phyloP scores from a whole-genome alignment of 30 jellyfish, hydroid and myxozoan genomes.

The Catostylus mosaicus region DNA sequence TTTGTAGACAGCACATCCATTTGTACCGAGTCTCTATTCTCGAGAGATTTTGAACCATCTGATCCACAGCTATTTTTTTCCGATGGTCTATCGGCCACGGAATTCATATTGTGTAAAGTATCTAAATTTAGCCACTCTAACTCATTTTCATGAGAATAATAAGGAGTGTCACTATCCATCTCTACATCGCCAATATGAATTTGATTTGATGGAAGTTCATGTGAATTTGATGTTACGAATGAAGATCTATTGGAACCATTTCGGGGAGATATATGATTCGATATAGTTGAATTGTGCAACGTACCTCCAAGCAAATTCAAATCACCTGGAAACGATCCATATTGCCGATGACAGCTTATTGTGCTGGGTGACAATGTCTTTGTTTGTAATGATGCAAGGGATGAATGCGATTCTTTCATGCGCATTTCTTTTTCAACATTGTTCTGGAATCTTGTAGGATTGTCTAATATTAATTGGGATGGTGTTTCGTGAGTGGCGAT shows the following conservation, averaged over 20 bases:
- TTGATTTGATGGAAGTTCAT: constrained; percentile 19
- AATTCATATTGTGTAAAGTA: neutral
- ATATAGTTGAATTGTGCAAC: neutral
- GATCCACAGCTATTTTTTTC: neutral
- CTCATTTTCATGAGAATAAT: constrained; percentile 25
- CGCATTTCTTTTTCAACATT: neutral
- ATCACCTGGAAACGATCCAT: constrained; percentile 64
- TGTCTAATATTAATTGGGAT: neutral
- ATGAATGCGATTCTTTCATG: constrained; percentile 15
- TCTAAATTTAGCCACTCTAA: constrained; percentile 64
- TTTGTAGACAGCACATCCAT: constrained; percentile 36
- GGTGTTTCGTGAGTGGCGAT: neutral
- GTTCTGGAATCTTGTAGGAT: neutral
- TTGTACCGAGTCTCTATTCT: neutral
- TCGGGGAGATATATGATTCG: neutral
- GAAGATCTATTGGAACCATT: neutral
- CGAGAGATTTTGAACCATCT: neutral
- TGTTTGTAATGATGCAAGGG: constrained; percentile 1
- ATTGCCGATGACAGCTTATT: constrained; percentile 7
- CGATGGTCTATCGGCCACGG: constrained; percentile 4
- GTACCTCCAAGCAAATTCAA: constrained; percentile 51
- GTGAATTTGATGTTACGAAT: neutral
- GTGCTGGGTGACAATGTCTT: constrained; percentile 3
- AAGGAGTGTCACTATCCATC: constrained; percentile 59
- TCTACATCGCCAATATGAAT: constrained; percentile 54